Conservation (phyloP, 1,140 invertebrate species). For the Habropoda laboriosa region DNA sequence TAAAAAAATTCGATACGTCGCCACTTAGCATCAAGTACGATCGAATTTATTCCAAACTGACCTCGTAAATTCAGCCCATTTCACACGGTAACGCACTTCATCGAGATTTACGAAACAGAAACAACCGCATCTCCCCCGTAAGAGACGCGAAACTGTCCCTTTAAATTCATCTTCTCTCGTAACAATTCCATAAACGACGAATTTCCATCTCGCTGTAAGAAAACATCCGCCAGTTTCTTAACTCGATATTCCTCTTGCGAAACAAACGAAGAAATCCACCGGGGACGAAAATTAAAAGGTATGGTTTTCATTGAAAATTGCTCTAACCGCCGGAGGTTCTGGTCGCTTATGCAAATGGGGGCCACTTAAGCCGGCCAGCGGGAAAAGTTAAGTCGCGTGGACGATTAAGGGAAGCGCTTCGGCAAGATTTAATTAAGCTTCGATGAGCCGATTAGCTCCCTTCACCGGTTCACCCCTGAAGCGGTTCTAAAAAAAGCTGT, state of each 20-base stretch:
- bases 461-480: background rate
- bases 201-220: no score
- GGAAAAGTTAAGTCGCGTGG: background rate
- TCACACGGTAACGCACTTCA: background rate
- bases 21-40: background rate
- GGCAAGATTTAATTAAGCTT: constrained; percentile 36
- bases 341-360: background rate
- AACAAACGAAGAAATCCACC: no score
- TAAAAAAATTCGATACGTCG: background rate
- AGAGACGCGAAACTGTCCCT: background rate
- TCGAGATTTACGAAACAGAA: background rate
- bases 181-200: background rate
- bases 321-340: background rate
- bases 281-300: no score
- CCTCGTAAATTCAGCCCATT: background rate
- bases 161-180: background rate
- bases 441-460: constrained; percentile 19
- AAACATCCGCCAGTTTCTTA: no score
- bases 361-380: background rate
- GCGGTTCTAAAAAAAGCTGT: background rate
- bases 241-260: no score
- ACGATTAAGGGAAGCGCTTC: background rate
- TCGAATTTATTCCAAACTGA: background rate
- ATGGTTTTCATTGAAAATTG: no score
- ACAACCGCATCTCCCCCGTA: no score